Evolutionary conservation across 2,888 invertebrate species (phyloP), one percentile per base, ranked within the genome.

Genomic region (Apotomis betuletana): DNA sequence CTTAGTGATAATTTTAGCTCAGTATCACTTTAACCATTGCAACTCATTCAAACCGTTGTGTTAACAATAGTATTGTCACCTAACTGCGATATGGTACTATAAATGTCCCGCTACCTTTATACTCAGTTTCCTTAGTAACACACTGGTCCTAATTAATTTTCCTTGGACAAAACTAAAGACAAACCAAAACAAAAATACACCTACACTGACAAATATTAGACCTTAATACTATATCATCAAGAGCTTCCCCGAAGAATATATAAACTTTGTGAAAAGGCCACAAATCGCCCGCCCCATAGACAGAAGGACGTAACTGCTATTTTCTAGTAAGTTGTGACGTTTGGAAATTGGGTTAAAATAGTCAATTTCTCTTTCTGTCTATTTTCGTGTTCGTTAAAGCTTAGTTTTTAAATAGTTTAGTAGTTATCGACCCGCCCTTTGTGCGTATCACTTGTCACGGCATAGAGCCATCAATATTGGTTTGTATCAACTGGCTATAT

Each of bases 401-500:
- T 71, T 75, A 51, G 61, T 73, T 70, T 51, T 73, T 74, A 76
- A 77, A 78, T 77, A 72, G 75, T 75, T 70, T 74, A 75, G 76
- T 76, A 78, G 80, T 77, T 89, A 90, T 89, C 86, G 89, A 90
- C 85, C 87, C 76, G 61, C 76, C 82, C 81, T 83, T 84, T 84
- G 88, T 87, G 54, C 61, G 67, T 71, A 60, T 54, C 71, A 85
- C 85, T 85, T 85, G 91, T 90, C 92, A 92, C 92, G 92, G 87
- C 84, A 92, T 91, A 79, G 84, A 82, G 83, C 85, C 91, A 93
- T 93, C 91, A 92, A 92, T 92, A 90, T 90, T 82, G 80, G 83
- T 86, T 83, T 82, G 83, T 80, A 79, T 80, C 76, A 68, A 71
- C 67, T 54, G 57, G 76, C 62, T 74, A 5, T 4, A 12, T 0